Base-by-base conservation (phyloP, 2,888 invertebrate species). In the Girardia tigrina region DNA sequence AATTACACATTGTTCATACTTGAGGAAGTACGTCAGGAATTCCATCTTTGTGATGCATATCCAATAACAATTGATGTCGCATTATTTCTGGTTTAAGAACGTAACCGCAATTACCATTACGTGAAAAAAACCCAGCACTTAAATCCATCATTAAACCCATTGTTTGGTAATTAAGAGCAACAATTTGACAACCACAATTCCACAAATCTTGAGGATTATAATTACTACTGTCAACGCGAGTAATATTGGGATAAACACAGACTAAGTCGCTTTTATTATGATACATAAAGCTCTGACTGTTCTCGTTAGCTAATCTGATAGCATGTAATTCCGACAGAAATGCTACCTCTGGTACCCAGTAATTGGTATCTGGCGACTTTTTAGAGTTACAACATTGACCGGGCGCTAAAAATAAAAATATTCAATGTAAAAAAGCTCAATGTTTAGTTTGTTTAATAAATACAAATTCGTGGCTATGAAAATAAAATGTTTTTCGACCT, bases 41-140 rank as follows among this genome's bases (percentile, higher is more conserved):
- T 75, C 71, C 77, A 23, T 28, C 77, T 2, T 69, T 70, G 6
- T 16, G 23, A 28, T 77, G 36, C 23, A 42, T 29, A 70, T 28
- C 56, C 29, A 76, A 77, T 23, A 27, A 23, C 27, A 76, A 42
- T 4, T 29, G 42, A 72, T 87, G 87, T 56, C 87, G 81, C 85
- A 88, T 86, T 26, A 87, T 84, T 70, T 84, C 80, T 0, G 88
- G 88, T 79, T 88, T 88, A 56, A 88, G 80, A 6, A 88, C 86
- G 81, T 85, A 88, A n/a, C 88, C 88, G 81, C 87, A 88, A 16
- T 84, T 85, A 12, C 88, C 88, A 80, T 88, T 88, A 78, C 87
- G 86, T n/a, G 83, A 81, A 80, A 88, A 88, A 81, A 86, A 85
- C 16, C 87, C 88, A 78, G 87, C 85, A 80, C 87, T 87, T n/a